These are phyloP conservation scores for Drosophila sp. DNA, from an alignment of 1,140 invertebrate genomes.

Conservation along the genomic window DNA sequence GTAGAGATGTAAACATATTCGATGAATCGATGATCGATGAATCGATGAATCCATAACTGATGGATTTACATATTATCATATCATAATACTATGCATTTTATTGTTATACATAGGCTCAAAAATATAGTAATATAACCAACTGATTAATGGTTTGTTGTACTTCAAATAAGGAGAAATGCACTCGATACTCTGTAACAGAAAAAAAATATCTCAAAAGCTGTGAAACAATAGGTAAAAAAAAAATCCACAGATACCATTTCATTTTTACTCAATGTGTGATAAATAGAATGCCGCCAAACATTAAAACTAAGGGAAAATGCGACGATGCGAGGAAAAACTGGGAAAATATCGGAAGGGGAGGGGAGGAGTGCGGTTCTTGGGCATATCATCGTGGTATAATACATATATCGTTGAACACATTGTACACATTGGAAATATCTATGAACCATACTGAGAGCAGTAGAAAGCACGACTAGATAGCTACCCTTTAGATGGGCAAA, in stretches of 20 bases:
- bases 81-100: no score
- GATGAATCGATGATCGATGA: no score
- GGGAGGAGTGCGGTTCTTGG: constrained; percentile 6
- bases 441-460: constrained; percentile 10
- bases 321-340: neutral
- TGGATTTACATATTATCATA: no score
- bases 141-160: constrained; percentile 8
- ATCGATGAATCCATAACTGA: no score
- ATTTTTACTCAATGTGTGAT: constrained; percentile 42
- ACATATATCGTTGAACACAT: constrained; percentile 37
- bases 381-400: constrained; percentile 26
- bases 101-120: no score
- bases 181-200: neutral
- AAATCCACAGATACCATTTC: constrained; percentile 5
- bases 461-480: neutral
- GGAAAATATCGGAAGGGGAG: neutral
- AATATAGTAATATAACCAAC: neutral
- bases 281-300: constrained; percentile 48
- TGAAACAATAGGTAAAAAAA: constrained; percentile 15
- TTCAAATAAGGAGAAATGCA: constrained; percentile 15
- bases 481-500: neutral
- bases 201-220: neutral
- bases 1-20: no score
- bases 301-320: constrained; percentile 12
- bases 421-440: constrained; percentile 37